These are phyloP conservation scores for Allolobophora icterica DNA, from an alignment of 2,888 invertebrate genomes.

Conservation along the genomic window DNA sequence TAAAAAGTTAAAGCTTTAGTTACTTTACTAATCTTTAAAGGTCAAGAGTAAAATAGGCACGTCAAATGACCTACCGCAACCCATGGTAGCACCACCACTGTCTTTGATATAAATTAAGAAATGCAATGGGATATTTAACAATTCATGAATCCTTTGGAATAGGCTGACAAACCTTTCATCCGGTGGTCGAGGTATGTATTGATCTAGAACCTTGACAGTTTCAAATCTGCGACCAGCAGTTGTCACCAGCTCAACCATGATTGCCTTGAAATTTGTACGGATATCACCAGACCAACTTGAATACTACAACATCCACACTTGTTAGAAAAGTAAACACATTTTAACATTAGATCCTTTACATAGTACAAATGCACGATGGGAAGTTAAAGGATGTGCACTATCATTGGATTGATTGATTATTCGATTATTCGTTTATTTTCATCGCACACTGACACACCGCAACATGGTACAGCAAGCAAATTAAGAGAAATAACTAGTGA, in stretches of 20 bases:
- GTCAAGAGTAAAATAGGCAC: no score
- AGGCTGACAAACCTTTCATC: slow-evolving; percentile 34
- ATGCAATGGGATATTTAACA: not conserved
- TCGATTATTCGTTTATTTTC: no score
- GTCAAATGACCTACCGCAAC: no score
- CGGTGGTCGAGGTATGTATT: slow-evolving; percentile 55
- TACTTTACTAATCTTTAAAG: no score
- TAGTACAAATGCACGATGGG: not conserved
- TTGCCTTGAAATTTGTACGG: slow-evolving; percentile 55
- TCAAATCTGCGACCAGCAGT: slow-evolving; percentile 50
- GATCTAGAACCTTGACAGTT: slow-evolving; percentile 57
- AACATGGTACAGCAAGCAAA: no score
- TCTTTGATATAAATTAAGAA: not conserved
- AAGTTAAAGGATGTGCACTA: not conserved
- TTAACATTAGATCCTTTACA: not conserved
- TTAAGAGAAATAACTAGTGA: no score
- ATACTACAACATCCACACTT: slow-evolving; percentile 52
- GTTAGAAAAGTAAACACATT: not conserved
- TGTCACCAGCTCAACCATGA: slow-evolving; percentile 52
- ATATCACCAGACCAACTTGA: slow-evolving; percentile 61
- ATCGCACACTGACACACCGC: no score
- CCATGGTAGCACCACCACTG: no score
- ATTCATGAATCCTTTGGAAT: not conserved
- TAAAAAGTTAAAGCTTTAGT: no score
- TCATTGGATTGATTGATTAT: no score